Conservation (phyloP, 2,797 vertebrate genomes). For the Eidolon dupreanum region DNA sequence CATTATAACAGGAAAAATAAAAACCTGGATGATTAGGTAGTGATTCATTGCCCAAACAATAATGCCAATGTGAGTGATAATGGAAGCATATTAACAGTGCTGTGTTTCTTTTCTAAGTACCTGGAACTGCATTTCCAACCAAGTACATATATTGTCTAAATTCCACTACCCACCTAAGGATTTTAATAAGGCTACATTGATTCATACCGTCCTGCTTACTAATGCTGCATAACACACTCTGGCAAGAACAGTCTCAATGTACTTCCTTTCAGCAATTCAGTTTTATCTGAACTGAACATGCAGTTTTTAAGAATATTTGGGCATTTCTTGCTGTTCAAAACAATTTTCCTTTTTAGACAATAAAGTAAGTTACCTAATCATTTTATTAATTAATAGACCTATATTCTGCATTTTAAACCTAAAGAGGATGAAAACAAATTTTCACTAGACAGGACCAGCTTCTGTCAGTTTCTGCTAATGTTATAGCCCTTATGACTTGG, state of each 20-base stretch:
- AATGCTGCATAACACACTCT: not conserved
- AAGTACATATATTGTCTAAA: not conserved
- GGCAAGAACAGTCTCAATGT: not conserved
- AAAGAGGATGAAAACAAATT: constrained; percentile 44
- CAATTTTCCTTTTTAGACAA: not conserved
- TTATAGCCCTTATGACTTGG: constrained; percentile 10
- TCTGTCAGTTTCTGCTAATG: not conserved
- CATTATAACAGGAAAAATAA: not conserved
- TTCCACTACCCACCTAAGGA: not conserved
- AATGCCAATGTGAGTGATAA: not conserved
- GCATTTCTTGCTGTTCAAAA: constrained; percentile 17
- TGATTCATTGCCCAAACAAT: constrained; percentile 15
- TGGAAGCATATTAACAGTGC: not conserved
- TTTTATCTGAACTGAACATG: not conserved
- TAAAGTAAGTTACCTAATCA: constrained; percentile 37
- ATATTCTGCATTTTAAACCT: constrained; percentile 34
- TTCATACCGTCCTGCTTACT: not conserved
- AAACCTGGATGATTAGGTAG: constrained; percentile 26
- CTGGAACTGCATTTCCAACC: constrained; percentile 9
- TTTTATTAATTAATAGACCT: constrained; percentile 26
- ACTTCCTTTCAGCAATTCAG: constrained; percentile 13
- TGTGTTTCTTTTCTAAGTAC: constrained; percentile 32
- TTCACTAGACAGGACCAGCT: not conserved
- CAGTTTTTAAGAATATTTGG: constrained; percentile 13
- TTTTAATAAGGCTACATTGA: constrained; percentile 29